Conservation (phyloP, 2,113 vertebrate genomes). For the Ceyx melanurus region DNA sequence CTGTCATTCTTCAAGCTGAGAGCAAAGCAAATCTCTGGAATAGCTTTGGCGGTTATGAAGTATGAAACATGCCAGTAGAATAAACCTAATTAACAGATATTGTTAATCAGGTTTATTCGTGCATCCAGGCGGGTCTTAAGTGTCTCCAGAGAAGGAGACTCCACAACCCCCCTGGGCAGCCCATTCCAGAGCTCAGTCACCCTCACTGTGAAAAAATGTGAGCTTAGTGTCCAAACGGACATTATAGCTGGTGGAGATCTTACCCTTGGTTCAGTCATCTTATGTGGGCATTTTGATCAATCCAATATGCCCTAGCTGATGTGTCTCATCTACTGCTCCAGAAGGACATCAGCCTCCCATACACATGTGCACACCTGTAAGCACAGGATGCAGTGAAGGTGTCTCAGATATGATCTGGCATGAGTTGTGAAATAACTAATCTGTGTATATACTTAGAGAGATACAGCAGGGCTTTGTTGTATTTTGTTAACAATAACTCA, state of each 20-base stretch:
- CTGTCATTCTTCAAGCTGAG: background rate
- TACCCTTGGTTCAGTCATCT: background rate
- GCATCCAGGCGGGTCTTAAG: no score
- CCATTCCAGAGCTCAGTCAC: no score
- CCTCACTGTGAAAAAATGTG: no score
- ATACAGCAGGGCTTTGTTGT: background rate
- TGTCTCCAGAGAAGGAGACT: no score
- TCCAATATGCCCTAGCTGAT: background rate
- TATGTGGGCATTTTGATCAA: background rate
- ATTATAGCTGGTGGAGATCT: background rate
- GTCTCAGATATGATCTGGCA: background rate
- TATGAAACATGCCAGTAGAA: background rate
- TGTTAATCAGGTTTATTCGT: background rate
- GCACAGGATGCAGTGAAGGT: background rate
- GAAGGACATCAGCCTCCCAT: background rate
- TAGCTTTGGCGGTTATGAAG: background rate
- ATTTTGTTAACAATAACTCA: background rate
- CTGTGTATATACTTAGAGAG: background rate
- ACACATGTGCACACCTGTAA: background rate
- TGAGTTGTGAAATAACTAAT: background rate
- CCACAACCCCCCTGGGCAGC: no score
- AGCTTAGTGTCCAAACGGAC: background rate
- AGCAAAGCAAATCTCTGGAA: background rate
- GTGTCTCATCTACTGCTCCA: background rate
- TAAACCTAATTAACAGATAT: background rate